A percentile compares a stretch with the other conserved stretches of the same genome.
phyloP scores from a whole-genome alignment of 2,797 vertebrate species.

The Hydrophis major region DNA sequence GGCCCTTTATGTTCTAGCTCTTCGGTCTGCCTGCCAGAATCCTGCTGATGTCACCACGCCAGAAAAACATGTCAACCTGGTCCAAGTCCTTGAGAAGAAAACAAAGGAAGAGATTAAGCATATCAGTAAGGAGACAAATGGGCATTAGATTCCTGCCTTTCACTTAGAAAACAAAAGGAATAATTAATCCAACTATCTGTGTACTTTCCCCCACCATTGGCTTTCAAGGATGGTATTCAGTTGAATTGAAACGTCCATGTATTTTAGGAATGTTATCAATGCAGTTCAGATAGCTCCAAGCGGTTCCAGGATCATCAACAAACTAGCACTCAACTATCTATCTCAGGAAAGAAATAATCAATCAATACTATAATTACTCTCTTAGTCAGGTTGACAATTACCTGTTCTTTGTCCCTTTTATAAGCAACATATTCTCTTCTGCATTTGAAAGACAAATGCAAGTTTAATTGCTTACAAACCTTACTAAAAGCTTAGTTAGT shows the following conservation, averaged over 20 bases:
- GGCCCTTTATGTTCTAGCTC: slow-evolving; percentile 66
- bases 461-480: not conserved
- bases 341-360: not conserved
- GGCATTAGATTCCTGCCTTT: not conserved
- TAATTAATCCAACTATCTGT: not conserved
- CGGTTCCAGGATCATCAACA: not conserved
- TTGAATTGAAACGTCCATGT: not conserved
- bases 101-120: slow-evolving; percentile 51
- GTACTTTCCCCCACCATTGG: not conserved
- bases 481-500: not conserved
- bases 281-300: not conserved
- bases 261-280: not conserved
- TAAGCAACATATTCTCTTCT: not conserved
- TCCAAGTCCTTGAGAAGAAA: slow-evolving; percentile 48
- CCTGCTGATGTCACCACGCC: not conserved
- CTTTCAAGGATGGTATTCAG: not conserved
- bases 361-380: not conserved
- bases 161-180: not conserved
- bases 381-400: not conserved
- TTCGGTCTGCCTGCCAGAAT: slow-evolving; percentile 69
- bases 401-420: not conserved
- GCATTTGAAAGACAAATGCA: not conserved
- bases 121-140: slow-evolving; percentile 47
- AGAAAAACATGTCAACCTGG: slow-evolving; percentile 6
- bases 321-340: not conserved